Evolutionary conservation across 2,113 vertebrate species (phyloP), one percentile per base, ranked within the genome.

Genomic region (Rhodinocichla rosea): DNA sequence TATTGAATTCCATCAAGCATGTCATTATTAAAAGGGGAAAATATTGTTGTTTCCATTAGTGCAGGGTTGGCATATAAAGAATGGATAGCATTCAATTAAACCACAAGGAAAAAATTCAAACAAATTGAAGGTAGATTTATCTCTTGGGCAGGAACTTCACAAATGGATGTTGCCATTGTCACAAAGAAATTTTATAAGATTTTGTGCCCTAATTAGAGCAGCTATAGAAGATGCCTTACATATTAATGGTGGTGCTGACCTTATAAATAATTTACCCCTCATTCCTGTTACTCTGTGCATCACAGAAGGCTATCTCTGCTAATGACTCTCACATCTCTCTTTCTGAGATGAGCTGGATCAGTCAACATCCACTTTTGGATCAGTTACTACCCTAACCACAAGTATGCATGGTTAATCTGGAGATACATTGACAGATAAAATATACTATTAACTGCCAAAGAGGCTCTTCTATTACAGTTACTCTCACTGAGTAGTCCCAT

Each of bases 31-130:
- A 96, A 90, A 70, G 89, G 64, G 68, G 68, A 83, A 95, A 86
- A 85, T 94, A 90, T 90, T 79, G 65, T 22, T 40, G 24, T 87
- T 97, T 94, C 65, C 92, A 81, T 96, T 97, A 95, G 65, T 45
- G 62, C 26, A 63, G 15, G 23, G 32, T 57, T 95, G 83, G 30
- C 42, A 67, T 83, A 88, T 83, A 88, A 89, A 57, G 57, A 93
- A 92, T 63, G 30, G 53, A 44, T 88, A 94, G 23, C 56, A 44
- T 57, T 92, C 73, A 94, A 17, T 97, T 96, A 91, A 96, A 90
- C 65, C 65, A 94, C 42, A 27, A 27, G 42, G 39, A 21, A 64
- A 60, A 85, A 69, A 92, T 44, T 83, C 32, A 92, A 89, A 92
- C 91, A 56, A 80, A 67, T 90, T 96, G 17, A 67, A 64, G 37